Conservation (phyloP, 23 tunicate genomes). For the Halocynthia roretzi region DNA sequence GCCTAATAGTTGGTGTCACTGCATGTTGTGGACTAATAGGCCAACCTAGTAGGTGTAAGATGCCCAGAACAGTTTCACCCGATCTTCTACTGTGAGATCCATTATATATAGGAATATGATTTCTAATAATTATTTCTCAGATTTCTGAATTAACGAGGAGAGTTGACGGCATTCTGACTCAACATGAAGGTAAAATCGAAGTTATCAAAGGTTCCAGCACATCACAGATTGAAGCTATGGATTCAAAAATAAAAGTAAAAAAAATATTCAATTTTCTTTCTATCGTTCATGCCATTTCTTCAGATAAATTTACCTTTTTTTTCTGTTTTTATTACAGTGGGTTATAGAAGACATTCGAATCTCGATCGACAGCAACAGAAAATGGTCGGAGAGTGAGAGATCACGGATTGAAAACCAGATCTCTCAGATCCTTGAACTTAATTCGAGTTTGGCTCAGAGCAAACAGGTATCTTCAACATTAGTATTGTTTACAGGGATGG, state of each 20-base stretch:
- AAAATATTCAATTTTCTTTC: background rate
- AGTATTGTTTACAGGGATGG: no score
- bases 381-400: constrained; percentile 84
- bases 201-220: constrained; percentile 49
- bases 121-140: constrained; percentile 11
- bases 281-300: background rate
- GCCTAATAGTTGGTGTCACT: no score
- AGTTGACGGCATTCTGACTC: constrained; percentile 49
- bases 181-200: constrained; percentile 63
- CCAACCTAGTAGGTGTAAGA: no score
- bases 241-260: constrained; percentile 54
- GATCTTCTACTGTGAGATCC: no score
- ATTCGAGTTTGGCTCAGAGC: constrained; percentile 29
- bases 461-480: constrained; percentile 44
- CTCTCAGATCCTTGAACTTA: constrained; percentile 70
- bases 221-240: constrained; percentile 73
- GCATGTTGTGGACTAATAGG: no score
- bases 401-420: constrained; percentile 77
- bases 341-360: constrained; percentile 80
- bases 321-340: constrained; percentile 20
- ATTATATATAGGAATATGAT: no score
- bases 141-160: constrained; percentile 52
- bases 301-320: background rate
- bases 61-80: no score
- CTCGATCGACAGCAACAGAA: constrained; percentile 75